Percentiles rank a stretch among this genome's conserved stretches.
phyloP scores from a whole-genome alignment of 2,113 vertebrate species.

The Podilymbus podiceps region DNA sequence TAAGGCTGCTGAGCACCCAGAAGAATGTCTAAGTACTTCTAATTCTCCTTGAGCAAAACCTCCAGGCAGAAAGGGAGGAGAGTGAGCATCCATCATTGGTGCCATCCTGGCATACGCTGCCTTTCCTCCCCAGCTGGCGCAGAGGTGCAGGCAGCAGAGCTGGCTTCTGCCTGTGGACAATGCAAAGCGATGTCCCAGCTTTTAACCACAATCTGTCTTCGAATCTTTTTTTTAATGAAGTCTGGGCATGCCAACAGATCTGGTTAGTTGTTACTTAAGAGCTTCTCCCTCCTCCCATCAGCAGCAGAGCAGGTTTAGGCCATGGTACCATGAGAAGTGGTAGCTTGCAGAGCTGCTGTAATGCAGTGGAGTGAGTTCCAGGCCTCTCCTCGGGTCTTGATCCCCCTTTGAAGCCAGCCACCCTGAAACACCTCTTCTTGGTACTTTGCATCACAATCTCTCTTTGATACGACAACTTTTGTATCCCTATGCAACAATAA shows the following conservation, averaged over 20 bases:
- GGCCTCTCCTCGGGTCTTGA: background rate
- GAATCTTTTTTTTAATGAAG: background rate
- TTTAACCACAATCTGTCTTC: background rate
- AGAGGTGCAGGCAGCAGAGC: background rate
- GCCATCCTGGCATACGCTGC: background rate
- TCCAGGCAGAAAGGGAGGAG: background rate
- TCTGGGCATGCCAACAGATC: background rate
- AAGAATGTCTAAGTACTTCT: background rate
- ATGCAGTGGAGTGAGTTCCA: background rate
- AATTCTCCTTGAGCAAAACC: conserved; percentile 16
- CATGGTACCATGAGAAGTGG: background rate
- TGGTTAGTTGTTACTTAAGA: background rate
- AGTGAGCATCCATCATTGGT: background rate
- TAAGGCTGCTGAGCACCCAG: background rate
- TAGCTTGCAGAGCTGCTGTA: background rate
- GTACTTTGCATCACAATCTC: background rate
- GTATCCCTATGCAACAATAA: background rate
- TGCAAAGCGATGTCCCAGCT: background rate
- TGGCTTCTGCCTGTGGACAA: background rate
- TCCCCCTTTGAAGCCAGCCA: background rate
- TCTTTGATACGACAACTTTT: background rate
- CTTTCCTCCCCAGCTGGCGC: background rate
- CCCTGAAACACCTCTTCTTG: background rate
- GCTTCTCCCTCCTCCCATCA: background rate
- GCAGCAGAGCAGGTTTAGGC: background rate